Percentiles rank a stretch among this genome's conserved stretches.
phyloP scores from a whole-genome alignment of 2,113 vertebrate genomes.

The Elephantulus edwardii region DNA sequence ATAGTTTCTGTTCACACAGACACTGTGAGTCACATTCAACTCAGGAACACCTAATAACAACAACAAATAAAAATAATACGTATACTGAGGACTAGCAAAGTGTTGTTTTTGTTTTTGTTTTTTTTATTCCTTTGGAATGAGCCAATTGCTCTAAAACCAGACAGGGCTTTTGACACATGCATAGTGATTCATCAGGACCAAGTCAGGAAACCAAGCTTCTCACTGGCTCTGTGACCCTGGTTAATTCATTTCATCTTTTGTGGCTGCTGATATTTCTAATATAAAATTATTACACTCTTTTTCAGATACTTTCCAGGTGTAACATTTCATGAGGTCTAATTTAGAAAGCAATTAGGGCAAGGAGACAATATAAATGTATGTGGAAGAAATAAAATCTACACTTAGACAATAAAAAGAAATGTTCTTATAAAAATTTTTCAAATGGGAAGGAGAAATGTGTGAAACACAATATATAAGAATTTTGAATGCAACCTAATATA shows the following conservation, averaged over 20 bases:
- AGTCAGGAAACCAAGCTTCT: neutral
- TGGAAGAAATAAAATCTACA: too few relatives aligned
- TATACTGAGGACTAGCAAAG: neutral
- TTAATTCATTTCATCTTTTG: neutral
- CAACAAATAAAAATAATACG: neutral
- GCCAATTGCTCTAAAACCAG: neutral
- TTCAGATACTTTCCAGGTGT: neutral
- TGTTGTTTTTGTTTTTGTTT: too few relatives aligned
- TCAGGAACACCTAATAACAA: neutral
- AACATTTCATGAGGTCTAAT: neutral
- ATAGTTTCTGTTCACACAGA: neutral
- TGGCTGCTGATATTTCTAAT: neutral
- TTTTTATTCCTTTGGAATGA: neutral
- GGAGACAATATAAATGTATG: neutral
- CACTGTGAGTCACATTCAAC: neutral
- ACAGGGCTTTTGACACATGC: neutral
- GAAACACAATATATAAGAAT: too few relatives aligned
- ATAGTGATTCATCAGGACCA: neutral
- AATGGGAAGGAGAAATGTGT: too few relatives aligned
- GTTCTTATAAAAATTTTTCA: too few relatives aligned
- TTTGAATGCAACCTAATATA: too few relatives aligned
- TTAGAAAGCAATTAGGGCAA: neutral
- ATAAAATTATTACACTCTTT: neutral
- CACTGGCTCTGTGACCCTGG: neutral
- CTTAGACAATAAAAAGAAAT: too few relatives aligned